Percentiles rank a stretch among this genome's conserved stretches.
These are phyloP conservation scores for Sinotaia quadrata DNA, from an alignment of 2,888 invertebrate species.

Conservation along the genomic window DNA sequence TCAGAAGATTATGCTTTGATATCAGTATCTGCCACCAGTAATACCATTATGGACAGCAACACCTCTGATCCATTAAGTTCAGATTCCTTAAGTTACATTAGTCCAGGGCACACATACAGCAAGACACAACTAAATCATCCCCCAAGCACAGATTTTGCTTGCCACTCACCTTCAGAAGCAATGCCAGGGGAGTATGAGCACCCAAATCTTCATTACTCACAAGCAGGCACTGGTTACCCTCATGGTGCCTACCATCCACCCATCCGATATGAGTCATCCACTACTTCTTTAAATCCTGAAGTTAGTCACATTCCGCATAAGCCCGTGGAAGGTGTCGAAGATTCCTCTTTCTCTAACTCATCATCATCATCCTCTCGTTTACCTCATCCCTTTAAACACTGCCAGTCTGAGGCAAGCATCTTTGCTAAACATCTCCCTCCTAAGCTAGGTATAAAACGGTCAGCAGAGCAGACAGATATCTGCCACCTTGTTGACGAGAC, in stretches of 20 bases:
- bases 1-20: no score
- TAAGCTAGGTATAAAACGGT: constrained; percentile 25
- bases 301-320: not conserved
- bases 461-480: constrained; percentile 13
- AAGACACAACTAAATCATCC: no score
- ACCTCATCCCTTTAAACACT: constrained; percentile 22
- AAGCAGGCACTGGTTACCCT: constrained; percentile 63
- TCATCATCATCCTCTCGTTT: not conserved
- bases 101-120: no score
- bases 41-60: no score
- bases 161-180: constrained; percentile 59
- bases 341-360: not conserved
- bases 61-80: no score
- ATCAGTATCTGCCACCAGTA: no score
- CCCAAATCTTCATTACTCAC: constrained; percentile 59
- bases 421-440: constrained; percentile 24
- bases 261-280: constrained; percentile 17
- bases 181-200: constrained; percentile 60
- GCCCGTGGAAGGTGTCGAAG: not conserved
- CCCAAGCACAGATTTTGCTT: no score
- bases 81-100: no score
- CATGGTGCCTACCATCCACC: constrained; percentile 55
- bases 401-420: constrained; percentile 27
- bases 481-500: constrained; percentile 21
- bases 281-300: not conserved